Base-by-base conservation (phyloP, 2,797 vertebrate species). In the Crocidura indochinensis region DNA sequence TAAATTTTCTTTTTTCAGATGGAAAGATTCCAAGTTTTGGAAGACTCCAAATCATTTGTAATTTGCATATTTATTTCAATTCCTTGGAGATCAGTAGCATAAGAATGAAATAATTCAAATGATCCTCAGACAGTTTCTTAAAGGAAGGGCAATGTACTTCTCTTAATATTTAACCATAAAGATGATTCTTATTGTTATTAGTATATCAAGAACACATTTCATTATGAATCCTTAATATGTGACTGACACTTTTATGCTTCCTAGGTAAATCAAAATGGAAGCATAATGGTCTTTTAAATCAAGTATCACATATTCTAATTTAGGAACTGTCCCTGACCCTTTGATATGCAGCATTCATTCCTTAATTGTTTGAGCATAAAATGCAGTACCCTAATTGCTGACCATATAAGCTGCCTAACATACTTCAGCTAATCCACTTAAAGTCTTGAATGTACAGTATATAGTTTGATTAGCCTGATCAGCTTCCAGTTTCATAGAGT, bases 11-110 rank as follows among this genome's bases (percentile, higher is more conserved):
- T 29, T 81, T 19, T 76, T 90, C 49, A 47, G 20, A 44, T 78
- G 81, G 11, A 38, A 27, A 77, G 8, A 91, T 91, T 93, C 12
- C 60, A 27, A 77, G 8, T 89, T 91, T 93, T 15, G 60, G 11
- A 27, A 92, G 65, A 80, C 74, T 38, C 14, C 44, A 77, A 60
- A 83, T 86, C 74, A 90, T 75, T 89, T 94, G 73, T 84, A 56
- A 91, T 87, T 94, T 95, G 51, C 26, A n/a, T 92, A 47, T 88
- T 87, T 60, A 87, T 92, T 83, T 87, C 73, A 94, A 2, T 83
- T 88, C 53, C 26, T 82, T 88, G 26, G 68, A 91, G 14, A 64
- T 80, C 17, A 73, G 27, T 79, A 77, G 62, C 68, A 69, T 47
- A 74, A 87, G 27, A 22, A 77, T 80, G n/a, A 93, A 87, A 24